phyloP scores from a whole-genome alignment of 37 sponge, comb jelly and placozoan genomes.

The Crambe crambe region DNA sequence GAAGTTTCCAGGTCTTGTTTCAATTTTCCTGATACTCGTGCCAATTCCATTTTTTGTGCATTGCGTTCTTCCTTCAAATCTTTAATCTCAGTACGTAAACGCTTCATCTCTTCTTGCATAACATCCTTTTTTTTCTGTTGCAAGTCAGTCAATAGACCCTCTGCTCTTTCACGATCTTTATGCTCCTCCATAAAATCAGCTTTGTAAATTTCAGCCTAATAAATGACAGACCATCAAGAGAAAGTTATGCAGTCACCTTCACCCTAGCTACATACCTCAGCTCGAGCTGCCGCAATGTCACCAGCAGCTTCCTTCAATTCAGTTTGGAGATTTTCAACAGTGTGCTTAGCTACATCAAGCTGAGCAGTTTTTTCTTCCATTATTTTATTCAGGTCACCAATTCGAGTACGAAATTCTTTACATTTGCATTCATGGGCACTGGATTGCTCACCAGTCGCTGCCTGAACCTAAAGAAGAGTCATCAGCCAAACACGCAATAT shows the following conservation, averaged over 20 bases:
- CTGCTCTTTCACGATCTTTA: not conserved
- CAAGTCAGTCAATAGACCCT: not conserved
- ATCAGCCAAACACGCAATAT: too few relatives aligned
- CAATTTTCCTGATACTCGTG: not conserved
- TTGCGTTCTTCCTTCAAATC: not conserved
- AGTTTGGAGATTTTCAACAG: not conserved
- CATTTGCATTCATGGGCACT: too few relatives aligned
- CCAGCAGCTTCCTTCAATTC: not conserved
- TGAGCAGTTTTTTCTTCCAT: too few relatives aligned
- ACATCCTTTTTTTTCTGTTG: not conserved
- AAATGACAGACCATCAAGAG: not conserved
- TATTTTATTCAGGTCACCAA: too few relatives aligned
- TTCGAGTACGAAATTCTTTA: too few relatives aligned
- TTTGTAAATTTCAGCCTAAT: not conserved
- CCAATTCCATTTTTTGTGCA: not conserved
- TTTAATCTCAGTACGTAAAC: not conserved
- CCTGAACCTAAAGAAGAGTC: too few relatives aligned
- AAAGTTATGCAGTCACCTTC: too few relatives aligned
- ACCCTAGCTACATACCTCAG: not conserved
- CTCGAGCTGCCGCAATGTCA: not conserved
- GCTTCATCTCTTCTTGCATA: not conserved
- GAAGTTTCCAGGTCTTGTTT: not conserved
- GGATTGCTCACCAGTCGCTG: too few relatives aligned
- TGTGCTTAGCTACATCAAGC: not conserved
- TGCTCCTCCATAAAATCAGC: not conserved